Conservation (phyloP, 2,113 vertebrate genomes). For the Barbus barbus region DNA sequence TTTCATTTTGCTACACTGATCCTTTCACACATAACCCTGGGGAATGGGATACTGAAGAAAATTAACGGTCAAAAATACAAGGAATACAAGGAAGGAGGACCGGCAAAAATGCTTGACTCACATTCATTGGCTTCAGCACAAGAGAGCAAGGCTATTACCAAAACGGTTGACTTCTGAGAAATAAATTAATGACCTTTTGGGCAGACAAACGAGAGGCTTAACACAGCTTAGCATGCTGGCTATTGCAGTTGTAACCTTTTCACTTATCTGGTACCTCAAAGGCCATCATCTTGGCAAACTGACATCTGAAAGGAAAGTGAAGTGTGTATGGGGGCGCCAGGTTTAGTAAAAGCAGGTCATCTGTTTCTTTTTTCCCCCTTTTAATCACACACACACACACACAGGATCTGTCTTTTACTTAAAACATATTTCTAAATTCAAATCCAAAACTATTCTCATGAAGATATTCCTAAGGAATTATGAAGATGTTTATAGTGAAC, state of each 20-base stretch:
- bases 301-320: constrained; percentile 46
- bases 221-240: constrained; percentile 45
- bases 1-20: background rate
- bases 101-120: background rate
- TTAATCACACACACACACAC: background rate
- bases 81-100: background rate
- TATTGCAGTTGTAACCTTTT: constrained; percentile 64
- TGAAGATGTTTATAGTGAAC: background rate
- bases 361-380: background rate
- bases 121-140: constrained; percentile 12
- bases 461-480: background rate
- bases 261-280: constrained; percentile 65
- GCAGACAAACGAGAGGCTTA: constrained; percentile 49
- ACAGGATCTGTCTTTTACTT: background rate
- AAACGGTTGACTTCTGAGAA: constrained; percentile 36
- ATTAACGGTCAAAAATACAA: background rate
- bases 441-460: background rate
- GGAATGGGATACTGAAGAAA: background rate
- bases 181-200: constrained; percentile 47
- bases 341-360: background rate
- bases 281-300: constrained; percentile 60
- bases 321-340: background rate
- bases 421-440: background rate
- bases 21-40: background rate
- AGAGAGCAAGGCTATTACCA: constrained; percentile 25